Conservation (phyloP, 1,140 invertebrate species). For the Caenorhabditis inopinata region DNA sequence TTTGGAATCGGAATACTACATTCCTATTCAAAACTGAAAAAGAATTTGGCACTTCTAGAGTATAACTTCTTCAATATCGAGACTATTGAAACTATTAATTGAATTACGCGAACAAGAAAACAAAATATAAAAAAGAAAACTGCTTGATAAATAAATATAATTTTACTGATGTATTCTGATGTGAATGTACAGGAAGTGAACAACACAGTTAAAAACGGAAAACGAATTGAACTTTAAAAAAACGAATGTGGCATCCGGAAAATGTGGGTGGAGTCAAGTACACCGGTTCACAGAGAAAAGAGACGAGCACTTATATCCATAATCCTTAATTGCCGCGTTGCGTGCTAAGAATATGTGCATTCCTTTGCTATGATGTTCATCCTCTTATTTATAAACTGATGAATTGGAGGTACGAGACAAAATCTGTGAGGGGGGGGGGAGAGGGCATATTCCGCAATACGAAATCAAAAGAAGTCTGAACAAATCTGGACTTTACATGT, state of each 20-base stretch:
- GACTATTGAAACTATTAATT: too few relatives aligned
- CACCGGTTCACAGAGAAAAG: neutral
- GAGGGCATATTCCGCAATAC: too few relatives aligned
- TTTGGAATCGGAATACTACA: too few relatives aligned
- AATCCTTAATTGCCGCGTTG: conserved; percentile 19
- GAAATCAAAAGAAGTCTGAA: too few relatives aligned
- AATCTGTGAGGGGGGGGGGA: neutral
- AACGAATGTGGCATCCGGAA: neutral
- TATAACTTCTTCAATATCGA: too few relatives aligned
- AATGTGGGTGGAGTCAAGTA: conserved; percentile 19
- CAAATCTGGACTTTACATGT: too few relatives aligned
- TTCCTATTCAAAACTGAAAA: too few relatives aligned
- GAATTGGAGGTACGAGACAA: neutral
- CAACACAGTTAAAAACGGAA: neutral
- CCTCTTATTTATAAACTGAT: neutral
- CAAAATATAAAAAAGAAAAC: neutral
- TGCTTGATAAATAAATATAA: too few relatives aligned
- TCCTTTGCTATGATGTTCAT: neutral
- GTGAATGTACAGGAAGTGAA: neutral
- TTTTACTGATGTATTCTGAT: neutral
- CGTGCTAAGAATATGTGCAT: conserved; percentile 16
- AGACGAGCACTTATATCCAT: conserved; percentile 5
- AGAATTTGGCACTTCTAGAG: too few relatives aligned
- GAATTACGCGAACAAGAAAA: too few relatives aligned
- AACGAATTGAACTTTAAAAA: neutral